Evolutionary conservation across 1,140 invertebrate genomes (phyloP), one percentile per base, ranked within the genome.

Genomic region (Piezodorus guildinii): DNA sequence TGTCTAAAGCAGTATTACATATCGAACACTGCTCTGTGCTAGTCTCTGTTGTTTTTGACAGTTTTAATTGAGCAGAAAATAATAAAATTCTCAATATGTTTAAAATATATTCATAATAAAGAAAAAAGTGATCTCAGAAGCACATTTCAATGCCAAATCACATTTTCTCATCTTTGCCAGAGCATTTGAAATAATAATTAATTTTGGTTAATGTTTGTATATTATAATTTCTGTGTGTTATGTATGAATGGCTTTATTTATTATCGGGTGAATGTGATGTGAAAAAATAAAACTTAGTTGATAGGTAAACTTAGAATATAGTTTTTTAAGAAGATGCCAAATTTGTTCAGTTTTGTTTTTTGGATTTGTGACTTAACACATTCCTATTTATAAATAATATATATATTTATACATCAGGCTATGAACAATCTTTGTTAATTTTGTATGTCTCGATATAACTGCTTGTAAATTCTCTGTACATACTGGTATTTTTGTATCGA

Each of bases 361-460:
- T 60, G 58, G 58, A 60, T 60, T 43, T 60, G 58, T 60, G 58
- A 60, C 58, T 43, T 44, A 56, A 60, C 58, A 60, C 58, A 60
- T 60, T 60, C 58, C 58, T 43, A 60, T 17, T 43, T 43, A 39
- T 39, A 44, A 23, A 58, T 58, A 27, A 58, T 60, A 52, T 52
- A 60, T 43, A 60, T 60, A 60, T 60, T 43, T 60, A 60, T 43
- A 60, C 39, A 60, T 43, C 58, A 44, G 27, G 62, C 62, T 62
- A 51, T 51, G 62, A 62, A 62, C 62, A 62, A 62, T 62, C 62
- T 62, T 62, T 62, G 62, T 62, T 62, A 62, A 54, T 62, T 62
- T 62, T 62, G 51, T 62, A 60, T 44, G 30, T 60, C 58, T 34
- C 39, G 5, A 34, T 39, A 60, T 25, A 34, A 62, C 62, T 62